phyloP scores from a whole-genome alignment of 2,888 invertebrate genomes.

The Apotomis betuletana region DNA sequence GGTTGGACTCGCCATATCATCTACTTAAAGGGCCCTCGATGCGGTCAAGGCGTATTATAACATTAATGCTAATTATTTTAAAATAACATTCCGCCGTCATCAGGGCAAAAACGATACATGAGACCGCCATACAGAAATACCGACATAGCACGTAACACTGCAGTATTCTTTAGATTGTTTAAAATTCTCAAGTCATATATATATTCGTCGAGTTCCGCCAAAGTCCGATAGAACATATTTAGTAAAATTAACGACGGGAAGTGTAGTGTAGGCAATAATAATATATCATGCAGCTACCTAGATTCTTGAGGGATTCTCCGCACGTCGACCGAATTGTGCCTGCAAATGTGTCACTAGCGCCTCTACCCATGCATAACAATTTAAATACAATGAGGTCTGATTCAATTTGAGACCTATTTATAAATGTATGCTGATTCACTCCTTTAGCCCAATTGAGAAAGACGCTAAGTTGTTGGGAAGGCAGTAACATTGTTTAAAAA shows the following conservation, averaged over 20 bases:
- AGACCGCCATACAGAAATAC: too few relatives aligned
- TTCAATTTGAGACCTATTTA: conserved; percentile 34
- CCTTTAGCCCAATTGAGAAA: conserved; percentile 28
- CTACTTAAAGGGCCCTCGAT: too few relatives aligned
- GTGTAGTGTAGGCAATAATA: conserved; percentile 9
- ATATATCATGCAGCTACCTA: background rate
- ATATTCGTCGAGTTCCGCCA: too few relatives aligned
- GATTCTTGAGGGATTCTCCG: conserved; percentile 15
- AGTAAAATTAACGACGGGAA: background rate
- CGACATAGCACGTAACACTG: too few relatives aligned
- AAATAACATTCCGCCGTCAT: too few relatives aligned
- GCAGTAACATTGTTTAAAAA: conserved; percentile 2
- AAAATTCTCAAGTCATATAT: too few relatives aligned
- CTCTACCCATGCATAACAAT: conserved; percentile 35
- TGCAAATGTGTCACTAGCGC: conserved; percentile 29
- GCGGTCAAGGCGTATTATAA: too few relatives aligned
- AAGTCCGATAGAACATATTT: background rate
- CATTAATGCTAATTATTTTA: too few relatives aligned
- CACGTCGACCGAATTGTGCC: conserved; percentile 15
- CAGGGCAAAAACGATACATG: too few relatives aligned
- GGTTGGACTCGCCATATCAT: too few relatives aligned
- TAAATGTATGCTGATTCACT: conserved; percentile 31
- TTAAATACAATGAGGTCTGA: conserved; percentile 40
- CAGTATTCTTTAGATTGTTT: too few relatives aligned
- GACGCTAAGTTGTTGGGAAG: background rate